Conservation (phyloP, 2,797 vertebrate species). For the Nyctibius grandis region DNA sequence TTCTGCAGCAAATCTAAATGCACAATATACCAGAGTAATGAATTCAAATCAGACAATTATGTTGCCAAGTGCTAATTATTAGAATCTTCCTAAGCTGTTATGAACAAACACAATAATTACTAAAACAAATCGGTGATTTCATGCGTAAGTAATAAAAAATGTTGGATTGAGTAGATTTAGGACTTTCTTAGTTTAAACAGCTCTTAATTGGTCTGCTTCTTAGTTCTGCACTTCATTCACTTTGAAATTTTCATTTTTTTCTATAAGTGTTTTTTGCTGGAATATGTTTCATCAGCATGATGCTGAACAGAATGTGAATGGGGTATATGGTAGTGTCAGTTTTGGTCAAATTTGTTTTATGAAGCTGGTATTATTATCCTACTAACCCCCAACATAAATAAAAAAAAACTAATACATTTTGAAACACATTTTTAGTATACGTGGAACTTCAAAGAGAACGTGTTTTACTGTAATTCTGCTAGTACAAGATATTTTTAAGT, state of each 20-base stretch:
- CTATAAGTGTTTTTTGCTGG: background rate
- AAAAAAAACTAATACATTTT: background rate
- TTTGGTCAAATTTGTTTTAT: background rate
- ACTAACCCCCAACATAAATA: background rate
- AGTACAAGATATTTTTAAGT: background rate
- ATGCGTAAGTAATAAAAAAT: background rate
- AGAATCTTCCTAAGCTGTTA: background rate
- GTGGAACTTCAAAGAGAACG: accelerated
- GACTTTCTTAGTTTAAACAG: background rate
- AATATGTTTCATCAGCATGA: background rate
- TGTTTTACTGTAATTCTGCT: background rate
- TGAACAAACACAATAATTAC: background rate
- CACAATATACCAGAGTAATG: background rate
- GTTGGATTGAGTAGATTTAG: background rate
- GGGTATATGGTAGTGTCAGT: background rate
- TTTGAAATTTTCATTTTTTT: background rate
- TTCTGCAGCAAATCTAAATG: background rate
- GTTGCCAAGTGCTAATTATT: background rate
- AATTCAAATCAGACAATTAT: background rate
- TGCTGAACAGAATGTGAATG: background rate
- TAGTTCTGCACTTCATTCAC: background rate
- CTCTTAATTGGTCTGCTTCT: background rate
- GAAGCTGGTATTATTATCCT: background rate
- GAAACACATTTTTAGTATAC: background rate
- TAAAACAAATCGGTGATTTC: background rate